phyloP scores from a whole-genome alignment of 2,797 vertebrate genomes.

The Neostethus bicornis region DNA sequence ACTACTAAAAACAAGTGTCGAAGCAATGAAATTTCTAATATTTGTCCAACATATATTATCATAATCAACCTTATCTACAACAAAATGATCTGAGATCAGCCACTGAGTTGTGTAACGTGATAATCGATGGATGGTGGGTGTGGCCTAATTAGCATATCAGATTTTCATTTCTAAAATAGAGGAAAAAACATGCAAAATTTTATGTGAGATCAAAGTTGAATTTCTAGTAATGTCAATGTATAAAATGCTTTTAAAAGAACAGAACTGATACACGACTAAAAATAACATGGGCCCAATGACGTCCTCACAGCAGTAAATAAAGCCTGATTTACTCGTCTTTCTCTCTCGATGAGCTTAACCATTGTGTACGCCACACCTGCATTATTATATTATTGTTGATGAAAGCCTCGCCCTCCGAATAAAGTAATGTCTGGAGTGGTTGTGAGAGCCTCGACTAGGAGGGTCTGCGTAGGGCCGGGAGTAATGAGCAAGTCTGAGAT shows the following conservation, averaged over 20 bases:
- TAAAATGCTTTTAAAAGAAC: no score
- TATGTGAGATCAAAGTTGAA: no score
- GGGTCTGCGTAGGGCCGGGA: conserved; percentile 65
- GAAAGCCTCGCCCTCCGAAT: conserved; percentile 67
- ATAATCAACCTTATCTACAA: no score
- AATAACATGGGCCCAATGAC: no score
- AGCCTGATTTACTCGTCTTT: conserved; percentile 27
- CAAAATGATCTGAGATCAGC: no score
- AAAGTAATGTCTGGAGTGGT: conserved; percentile 75
- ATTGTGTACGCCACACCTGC: conserved; percentile 53
- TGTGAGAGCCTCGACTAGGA: conserved; percentile 71
- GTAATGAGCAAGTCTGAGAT: conserved; percentile 80
- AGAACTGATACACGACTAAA: no score
- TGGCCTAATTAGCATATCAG: neutral
- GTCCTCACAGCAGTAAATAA: conserved; percentile 11
- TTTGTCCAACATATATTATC: no score
- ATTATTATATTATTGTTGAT: conserved; percentile 54
- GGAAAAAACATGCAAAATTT: neutral
- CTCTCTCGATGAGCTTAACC: conserved; percentile 47
- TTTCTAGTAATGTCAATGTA: no score
- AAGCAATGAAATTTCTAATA: no score
- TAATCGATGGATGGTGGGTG: neutral
- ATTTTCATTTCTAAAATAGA: neutral
- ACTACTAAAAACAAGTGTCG: no score
- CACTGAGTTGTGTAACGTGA: no score